Base-by-base conservation (phyloP, 2,888 invertebrate genomes). In the Drosophila infuscata region DNA sequence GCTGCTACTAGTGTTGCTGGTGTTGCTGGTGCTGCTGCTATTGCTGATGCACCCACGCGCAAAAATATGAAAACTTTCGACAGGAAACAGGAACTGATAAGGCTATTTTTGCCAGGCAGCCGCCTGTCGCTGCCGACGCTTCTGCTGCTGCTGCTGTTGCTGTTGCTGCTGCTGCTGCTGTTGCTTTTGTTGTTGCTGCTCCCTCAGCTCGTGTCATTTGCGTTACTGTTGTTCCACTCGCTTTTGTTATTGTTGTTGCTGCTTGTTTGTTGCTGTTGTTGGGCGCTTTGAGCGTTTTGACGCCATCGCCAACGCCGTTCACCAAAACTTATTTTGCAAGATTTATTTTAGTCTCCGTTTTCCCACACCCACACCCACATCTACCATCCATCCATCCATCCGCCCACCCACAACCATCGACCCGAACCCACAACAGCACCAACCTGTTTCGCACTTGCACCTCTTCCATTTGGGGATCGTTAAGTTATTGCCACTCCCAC, bases 1-100 rank as follows among this genome's bases (percentile, higher is more conserved):
- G 52, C 48, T 62, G 57, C 43, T 57, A 35, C 33, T 11, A 3
- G 25, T 49, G 48, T 29, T 54, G 32, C n/a, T 49, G 51, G 32
- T 72, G 62, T 25, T 59, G 52, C 43, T 58, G 63, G 20, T 57
- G 57, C 15, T 65, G 59, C 25, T 57, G 66, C 29, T 60, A 65
- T 9, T 70, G 71, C 43, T 74, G 74, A 65, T 75, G 82, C 76
- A 78, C 49, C 78, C 76, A 81, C 79, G 78, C 82, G 65, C 83
- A 83, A 91, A 92, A 92, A 92, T 92, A 90, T 91, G 90, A 91
- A 92, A 92, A 92, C 90, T 92, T 93, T 93, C 92, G 91, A 92
- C 93, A 93, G 92, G 93, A 92, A 91, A 89, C 87, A 90, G 85
- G 85, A 85, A 85, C 92, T 92, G 92, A 92, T 92, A 92, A 92